Base-by-base conservation (phyloP, 2,113 vertebrate genomes). In the Epinephelus moara region DNA sequence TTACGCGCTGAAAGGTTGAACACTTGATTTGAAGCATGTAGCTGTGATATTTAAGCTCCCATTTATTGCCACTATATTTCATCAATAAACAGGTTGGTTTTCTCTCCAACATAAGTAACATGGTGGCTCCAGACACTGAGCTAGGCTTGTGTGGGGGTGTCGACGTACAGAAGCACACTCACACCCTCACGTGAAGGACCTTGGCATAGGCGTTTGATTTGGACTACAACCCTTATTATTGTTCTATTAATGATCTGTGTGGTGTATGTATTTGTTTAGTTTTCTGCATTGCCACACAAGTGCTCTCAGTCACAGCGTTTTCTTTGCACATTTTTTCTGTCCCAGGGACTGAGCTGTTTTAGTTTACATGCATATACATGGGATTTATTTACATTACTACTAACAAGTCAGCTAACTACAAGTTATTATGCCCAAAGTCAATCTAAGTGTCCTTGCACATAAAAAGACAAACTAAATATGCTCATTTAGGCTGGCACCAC, bases 181-280 rank as follows among this genome's bases (percentile, higher is more conserved):
- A 1, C 75, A 68, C 42, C 56, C 23, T 42, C 70, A 73, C 4
- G 57, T 88, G 67, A 70, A 80, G 21, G 71, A 75, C 53, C 47
- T 75, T 80, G 27, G 45, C 68, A 64, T 62, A 49, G 30, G 82
- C 4, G 8, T 45, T 55, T 60, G 70, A 87, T 83, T 81, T 78
- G 76, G 70, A 75, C 76, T 78, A 4, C 70, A 60, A 62, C 67
- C 68, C 70, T 79, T 55, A 75, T 81, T 78, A 70, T 75, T 68
- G 27, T 27, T 62, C 17, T 19, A 8, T 57, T 61, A 17, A 73
- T 60, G 37, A 4, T 78, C 30, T 60, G 15, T 49, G 42, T 45
- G n/a, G 49, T 50, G 21, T 17, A 42, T 67, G 21, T 52, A 50
- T n/a, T 15, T 80, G 61, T 81, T 78, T 56, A 37, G 60, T 72